A percentile compares a stretch with the other conserved stretches of the same genome.
phyloP scores from a whole-genome alignment of 2,797 vertebrate genomes.

The Spondyliosoma cantharus region DNA sequence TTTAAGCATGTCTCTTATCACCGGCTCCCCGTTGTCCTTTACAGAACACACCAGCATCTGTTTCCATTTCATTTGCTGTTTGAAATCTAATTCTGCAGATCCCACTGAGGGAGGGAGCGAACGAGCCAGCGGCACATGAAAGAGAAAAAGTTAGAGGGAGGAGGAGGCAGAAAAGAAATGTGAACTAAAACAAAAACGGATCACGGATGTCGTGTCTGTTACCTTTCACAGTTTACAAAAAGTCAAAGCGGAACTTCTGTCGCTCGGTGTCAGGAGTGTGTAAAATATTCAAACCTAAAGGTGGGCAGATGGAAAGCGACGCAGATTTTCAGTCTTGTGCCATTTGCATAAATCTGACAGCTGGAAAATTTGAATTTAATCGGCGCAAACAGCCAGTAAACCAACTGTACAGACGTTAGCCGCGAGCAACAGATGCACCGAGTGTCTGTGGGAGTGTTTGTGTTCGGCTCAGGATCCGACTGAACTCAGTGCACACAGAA shows the following conservation, averaged over 20 bases:
- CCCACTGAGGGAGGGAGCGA: conserved; percentile 54
- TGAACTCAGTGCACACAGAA: too few relatives aligned
- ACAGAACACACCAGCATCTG: conserved; percentile 63
- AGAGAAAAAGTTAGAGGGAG: conserved; percentile 13
- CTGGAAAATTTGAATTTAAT: too few relatives aligned
- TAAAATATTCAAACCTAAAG: background rate
- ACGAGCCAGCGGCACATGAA: conserved; percentile 21
- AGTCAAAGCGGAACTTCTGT: background rate
- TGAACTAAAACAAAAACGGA: background rate
- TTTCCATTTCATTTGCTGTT: conserved; percentile 66
- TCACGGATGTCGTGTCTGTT: background rate
- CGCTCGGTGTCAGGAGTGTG: background rate
- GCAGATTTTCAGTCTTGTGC: background rate
- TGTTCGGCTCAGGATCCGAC: too few relatives aligned
- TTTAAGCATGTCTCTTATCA: conserved; percentile 36
- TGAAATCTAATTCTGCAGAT: conserved; percentile 71
- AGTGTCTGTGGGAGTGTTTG: background rate
- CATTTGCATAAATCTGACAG: too few relatives aligned
- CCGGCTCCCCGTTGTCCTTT: conserved; percentile 50
- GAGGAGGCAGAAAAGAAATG: background rate
- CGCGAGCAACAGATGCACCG: too few relatives aligned
- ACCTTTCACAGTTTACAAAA: background rate
- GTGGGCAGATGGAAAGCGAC: background rate
- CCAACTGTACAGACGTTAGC: too few relatives aligned
- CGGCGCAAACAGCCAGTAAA: too few relatives aligned